Conservation (phyloP, 2,113 vertebrate genomes). For the Cyprichromis sp. region DNA sequence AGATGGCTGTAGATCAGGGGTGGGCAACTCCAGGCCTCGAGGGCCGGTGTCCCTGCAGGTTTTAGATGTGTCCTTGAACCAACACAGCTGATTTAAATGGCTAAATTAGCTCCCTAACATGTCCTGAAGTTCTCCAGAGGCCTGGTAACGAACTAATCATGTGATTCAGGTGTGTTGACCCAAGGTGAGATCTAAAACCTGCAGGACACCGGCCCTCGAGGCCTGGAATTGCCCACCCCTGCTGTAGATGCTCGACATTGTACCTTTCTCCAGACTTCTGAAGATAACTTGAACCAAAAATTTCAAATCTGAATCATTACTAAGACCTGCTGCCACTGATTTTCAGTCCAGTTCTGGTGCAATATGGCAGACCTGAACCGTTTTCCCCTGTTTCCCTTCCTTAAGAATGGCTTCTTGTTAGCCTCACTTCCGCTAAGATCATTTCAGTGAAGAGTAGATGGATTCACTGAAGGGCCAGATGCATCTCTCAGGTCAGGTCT, state of each 20-base stretch:
- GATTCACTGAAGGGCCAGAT: not conserved
- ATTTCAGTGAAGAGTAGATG: not conserved
- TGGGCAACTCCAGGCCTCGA: not conserved
- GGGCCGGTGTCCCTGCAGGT: not conserved
- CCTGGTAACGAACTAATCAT: not conserved
- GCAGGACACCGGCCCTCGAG: not conserved
- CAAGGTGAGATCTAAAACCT: not conserved
- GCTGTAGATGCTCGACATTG: not conserved
- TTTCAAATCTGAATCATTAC: not conserved
- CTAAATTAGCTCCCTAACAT: not conserved
- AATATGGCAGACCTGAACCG: accelerated
- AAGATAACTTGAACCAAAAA: not conserved
- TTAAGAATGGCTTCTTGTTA: not conserved
- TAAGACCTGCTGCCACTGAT: not conserved
- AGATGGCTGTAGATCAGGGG: not conserved
- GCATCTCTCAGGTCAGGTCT: not conserved
- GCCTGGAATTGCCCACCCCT: not conserved
- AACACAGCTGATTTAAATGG: not conserved
- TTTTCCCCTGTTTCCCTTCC: accelerated
- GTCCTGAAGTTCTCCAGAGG: not conserved
- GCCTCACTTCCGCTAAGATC: not conserved
- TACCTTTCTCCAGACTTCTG: not conserved
- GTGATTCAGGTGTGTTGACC: not conserved
- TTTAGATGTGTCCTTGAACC: not conserved
- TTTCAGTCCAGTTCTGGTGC: not conserved